Evolutionary conservation across 37 sponge, comb jelly and placozoan genomes (phyloP).

Genomic region (Spongilla lacustris): DNA sequence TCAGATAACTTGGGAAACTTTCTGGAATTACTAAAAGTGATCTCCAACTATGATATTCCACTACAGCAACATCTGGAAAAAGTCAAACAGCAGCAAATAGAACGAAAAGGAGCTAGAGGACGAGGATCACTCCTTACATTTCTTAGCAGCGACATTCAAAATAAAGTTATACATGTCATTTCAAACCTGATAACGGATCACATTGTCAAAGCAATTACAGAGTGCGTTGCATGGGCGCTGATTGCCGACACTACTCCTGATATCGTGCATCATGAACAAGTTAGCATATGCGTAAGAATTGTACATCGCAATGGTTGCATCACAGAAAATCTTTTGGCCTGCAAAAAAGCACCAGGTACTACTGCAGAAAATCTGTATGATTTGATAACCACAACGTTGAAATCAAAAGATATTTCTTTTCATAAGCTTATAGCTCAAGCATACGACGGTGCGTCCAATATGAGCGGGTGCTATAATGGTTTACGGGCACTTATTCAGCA

Average conservation of each 20-base stretch:
- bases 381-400: slow-evolving; percentile 1
- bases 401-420: background rate
- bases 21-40: slow-evolving; percentile 1
- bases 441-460: background rate
- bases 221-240: background rate
- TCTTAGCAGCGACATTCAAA: background rate
- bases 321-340: background rate
- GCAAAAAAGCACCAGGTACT: background rate
- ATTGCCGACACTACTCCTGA: background rate
- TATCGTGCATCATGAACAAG: background rate
- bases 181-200: background rate
- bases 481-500: background rate
- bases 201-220: background rate
- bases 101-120: background rate
- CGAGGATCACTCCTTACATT: background rate
- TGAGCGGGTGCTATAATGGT: background rate
- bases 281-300: background rate
- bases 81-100: background rate
- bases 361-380: background rate
- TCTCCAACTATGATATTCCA: background rate
- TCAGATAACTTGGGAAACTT: background rate
- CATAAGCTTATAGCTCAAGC: background rate
- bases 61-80: background rate
- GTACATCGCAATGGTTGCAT: background rate
- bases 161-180: background rate